These are phyloP conservation scores for Macrochelys suwanniensis DNA, from an alignment of 2,797 vertebrate genomes.

Conservation along the genomic window DNA sequence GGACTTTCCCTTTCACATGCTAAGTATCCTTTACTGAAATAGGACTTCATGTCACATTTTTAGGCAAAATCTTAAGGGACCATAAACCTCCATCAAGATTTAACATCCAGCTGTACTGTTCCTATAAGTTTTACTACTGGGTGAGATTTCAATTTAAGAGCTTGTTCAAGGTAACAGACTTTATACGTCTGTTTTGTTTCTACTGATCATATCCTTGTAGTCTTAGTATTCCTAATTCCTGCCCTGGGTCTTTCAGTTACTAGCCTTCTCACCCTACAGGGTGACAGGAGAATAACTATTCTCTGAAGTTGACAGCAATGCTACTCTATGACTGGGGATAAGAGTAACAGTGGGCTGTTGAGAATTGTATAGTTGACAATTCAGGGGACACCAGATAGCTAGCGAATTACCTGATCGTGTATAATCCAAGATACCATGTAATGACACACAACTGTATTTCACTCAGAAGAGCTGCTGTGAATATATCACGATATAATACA, in stretches of 20 bases:
- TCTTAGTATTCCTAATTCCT: background rate
- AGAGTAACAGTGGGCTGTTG: fast-evolving
- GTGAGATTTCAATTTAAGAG: background rate
- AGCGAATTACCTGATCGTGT: background rate
- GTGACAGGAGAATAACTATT: background rate
- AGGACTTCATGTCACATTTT: background rate
- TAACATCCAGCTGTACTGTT: background rate
- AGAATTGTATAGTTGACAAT: background rate
- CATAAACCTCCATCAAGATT: background rate
- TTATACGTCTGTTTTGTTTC: background rate
- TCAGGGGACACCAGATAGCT: background rate
- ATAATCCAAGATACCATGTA: background rate
- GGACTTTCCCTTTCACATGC: background rate
- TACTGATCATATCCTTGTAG: background rate
- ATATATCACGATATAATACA: background rate
- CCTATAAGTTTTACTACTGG: background rate
- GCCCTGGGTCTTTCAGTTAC: background rate
- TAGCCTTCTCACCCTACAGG: background rate
- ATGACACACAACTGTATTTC: background rate
- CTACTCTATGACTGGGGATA: background rate
- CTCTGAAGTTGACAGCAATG: background rate
- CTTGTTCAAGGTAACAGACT: background rate
- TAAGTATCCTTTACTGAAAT: background rate
- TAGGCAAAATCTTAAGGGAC: background rate
- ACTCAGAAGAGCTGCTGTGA: background rate